Evolutionary conservation across 2,888 invertebrate species (phyloP).

Genomic region (Exocentrus adspersus): DNA sequence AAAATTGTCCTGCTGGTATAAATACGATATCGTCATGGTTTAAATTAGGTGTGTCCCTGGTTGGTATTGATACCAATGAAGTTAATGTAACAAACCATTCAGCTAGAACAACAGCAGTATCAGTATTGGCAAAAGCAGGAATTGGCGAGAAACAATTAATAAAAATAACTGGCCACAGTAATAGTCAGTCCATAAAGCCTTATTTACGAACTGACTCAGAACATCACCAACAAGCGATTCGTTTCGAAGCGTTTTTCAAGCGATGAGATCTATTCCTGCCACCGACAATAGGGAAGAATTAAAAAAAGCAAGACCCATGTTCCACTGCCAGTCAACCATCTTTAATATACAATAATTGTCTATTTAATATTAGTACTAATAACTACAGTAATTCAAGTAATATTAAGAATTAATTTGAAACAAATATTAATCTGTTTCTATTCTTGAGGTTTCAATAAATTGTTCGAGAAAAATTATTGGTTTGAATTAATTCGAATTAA

Average conservation of each 20-base stretch:
- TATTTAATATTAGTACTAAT: not conserved
- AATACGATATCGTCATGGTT: no score
- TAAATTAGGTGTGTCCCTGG: no score
- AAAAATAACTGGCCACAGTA: not conserved
- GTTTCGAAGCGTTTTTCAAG: not conserved
- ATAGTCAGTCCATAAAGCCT: not conserved
- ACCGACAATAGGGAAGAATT: not conserved
- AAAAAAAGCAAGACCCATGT: not conserved
- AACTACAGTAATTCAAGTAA: not conserved
- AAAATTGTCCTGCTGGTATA: no score
- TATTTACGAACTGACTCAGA: not conserved
- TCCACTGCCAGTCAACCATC: not conserved
- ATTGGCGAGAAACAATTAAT: conserved; percentile 5
- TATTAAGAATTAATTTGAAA: no score
- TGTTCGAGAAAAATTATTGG: no score
- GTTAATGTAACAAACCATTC: conserved; percentile 1
- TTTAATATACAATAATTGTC: not conserved
- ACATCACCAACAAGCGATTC: not conserved
- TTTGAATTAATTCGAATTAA: no score
- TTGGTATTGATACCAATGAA: conserved; percentile 3
- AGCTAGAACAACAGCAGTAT: not conserved
- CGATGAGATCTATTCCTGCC: not conserved
- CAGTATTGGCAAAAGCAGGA: not conserved
- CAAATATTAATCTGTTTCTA: no score
- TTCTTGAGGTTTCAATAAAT: no score